A percentile compares a stretch with the other conserved stretches of the same genome.
Evolutionary conservation across 2,888 invertebrate genomes (phyloP).

Genomic region (Pheosia tremula): DNA sequence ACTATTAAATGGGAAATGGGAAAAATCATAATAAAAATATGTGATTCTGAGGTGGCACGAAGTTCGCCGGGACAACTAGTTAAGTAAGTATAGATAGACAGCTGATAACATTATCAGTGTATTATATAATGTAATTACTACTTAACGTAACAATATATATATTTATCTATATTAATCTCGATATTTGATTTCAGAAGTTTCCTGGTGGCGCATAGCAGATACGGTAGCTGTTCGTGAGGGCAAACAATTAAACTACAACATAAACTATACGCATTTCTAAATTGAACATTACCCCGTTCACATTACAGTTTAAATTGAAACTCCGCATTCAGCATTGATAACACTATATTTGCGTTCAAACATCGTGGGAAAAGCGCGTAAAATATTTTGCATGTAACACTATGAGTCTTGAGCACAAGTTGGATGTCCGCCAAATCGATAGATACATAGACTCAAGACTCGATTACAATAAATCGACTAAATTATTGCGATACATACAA

Average conservation of each 20-base stretch:
- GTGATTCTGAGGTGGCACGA: too few relatives aligned
- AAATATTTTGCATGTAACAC: background rate
- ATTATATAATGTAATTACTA: too few relatives aligned
- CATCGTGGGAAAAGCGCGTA: background rate
- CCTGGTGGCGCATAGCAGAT: too few relatives aligned
- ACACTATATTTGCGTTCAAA: background rate
- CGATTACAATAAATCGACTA: slow-evolving; percentile 29
- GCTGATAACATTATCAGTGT: too few relatives aligned
- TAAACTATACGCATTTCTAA: background rate
- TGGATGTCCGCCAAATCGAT: slow-evolving; percentile 32
- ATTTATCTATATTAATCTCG: too few relatives aligned
- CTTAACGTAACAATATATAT: too few relatives aligned
- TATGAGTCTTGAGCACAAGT: slow-evolving; percentile 1
- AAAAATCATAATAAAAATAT: too few relatives aligned
- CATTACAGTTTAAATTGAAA: background rate
- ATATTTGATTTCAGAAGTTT: too few relatives aligned
- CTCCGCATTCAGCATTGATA: background rate
- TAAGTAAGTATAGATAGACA: too few relatives aligned
- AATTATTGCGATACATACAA: slow-evolving; percentile 30
- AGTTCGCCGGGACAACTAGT: too few relatives aligned
- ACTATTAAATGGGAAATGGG: too few relatives aligned
- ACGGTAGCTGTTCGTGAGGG: too few relatives aligned
- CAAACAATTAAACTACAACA: background rate
- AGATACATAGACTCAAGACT: slow-evolving; percentile 2
- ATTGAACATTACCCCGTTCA: background rate